Conservation (phyloP, 2,888 invertebrate species). For the Xanthorhoe designata region DNA sequence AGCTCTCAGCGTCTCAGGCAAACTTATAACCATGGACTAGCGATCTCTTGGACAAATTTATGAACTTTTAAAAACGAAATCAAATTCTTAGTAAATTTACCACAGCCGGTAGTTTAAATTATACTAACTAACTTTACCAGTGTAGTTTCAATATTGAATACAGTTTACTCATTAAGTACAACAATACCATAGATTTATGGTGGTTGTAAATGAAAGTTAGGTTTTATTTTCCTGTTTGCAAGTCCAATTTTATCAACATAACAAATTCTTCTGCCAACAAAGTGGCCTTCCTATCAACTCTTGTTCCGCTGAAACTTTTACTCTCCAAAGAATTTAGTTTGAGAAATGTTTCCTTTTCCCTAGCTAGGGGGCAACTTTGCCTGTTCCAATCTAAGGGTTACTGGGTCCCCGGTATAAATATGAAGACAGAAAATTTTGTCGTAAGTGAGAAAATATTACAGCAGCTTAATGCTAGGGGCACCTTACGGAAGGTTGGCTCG, state of each 20-base stretch:
- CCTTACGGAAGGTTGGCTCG: slow-evolving; percentile 78
- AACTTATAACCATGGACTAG: slow-evolving; percentile 53
- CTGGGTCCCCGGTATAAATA: slow-evolving; percentile 62
- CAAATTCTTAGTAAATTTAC: too few relatives aligned
- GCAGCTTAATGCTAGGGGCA: slow-evolving; percentile 81
- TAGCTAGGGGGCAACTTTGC: slow-evolving; percentile 16
- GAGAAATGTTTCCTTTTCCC: slow-evolving; percentile 15
- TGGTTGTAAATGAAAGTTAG: background rate
- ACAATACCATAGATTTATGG: too few relatives aligned
- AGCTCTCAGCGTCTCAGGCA: slow-evolving; percentile 57
- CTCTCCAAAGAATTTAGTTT: slow-evolving; percentile 13
- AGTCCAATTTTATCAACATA: slow-evolving; percentile 4
- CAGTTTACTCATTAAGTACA: too few relatives aligned
- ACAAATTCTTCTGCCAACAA: background rate
- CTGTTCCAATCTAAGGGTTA: slow-evolving; percentile 24
- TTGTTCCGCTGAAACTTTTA: slow-evolving; percentile 18
- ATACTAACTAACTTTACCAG: too few relatives aligned
- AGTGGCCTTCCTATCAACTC: background rate
- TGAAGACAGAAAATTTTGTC: slow-evolving; percentile 80
- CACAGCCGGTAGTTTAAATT: too few relatives aligned
- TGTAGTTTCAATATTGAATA: too few relatives aligned
- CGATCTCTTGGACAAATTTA: slow-evolving; percentile 14
- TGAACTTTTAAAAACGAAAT: background rate
- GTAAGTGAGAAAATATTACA: slow-evolving; percentile 85
- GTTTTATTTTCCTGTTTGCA: background rate